phyloP scores from a whole-genome alignment of 2,797 vertebrate genomes.

The Phylloscopus collybita region DNA sequence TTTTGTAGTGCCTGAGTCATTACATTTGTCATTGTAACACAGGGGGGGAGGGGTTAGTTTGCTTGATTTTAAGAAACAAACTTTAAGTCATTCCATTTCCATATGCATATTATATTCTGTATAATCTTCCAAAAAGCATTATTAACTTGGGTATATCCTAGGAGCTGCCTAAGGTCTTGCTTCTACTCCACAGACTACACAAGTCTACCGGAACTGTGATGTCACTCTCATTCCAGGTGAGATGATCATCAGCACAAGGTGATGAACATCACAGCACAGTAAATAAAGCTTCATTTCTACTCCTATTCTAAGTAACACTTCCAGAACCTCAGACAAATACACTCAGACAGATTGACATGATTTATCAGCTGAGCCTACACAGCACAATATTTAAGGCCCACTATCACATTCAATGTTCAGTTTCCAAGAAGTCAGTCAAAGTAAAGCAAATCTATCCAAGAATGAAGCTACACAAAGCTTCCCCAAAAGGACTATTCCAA shows the following conservation, averaged over 20 bases:
- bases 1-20: background rate
- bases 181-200: background rate
- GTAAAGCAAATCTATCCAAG: background rate
- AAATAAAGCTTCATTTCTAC: background rate
- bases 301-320: background rate
- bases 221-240: background rate
- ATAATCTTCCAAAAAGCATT: background rate
- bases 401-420: background rate
- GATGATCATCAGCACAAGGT: rapidly evolving
- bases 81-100: background rate
- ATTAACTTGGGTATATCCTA: background rate
- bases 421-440: background rate
- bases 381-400: background rate
- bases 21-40: background rate
- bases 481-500: background rate
- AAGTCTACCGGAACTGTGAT: background rate
- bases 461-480: background rate
- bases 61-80: background rate
- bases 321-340: background rate
- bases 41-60: background rate
- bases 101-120: rapidly evolving
- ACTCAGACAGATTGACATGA: background rate
- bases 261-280: background rate
- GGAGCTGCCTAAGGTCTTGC: background rate
- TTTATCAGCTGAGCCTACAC: background rate